Conservation (phyloP, 2,888 invertebrate genomes). For the Drosophila mimetica region DNA sequence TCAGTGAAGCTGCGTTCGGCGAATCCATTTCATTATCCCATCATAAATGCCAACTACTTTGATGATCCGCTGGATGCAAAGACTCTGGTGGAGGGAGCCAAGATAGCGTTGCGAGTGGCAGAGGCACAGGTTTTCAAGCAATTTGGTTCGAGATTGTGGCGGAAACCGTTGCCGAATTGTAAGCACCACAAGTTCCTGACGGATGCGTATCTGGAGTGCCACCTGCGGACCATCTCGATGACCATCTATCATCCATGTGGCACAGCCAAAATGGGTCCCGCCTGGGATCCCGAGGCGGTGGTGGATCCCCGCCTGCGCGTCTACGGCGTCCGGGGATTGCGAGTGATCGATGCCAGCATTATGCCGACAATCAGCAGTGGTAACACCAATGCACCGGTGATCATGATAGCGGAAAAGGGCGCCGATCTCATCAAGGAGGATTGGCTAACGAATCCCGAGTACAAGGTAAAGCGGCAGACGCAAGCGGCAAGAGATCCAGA, state of each 20-base stretch:
- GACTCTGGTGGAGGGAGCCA: conserved; percentile 93
- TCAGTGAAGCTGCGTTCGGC: conserved; percentile 90
- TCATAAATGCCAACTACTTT: conserved; percentile 97
- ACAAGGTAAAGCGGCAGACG: conserved; percentile 68
- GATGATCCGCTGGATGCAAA: conserved; percentile 91
- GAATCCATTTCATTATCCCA: conserved; percentile 94
- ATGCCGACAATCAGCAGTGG: conserved; percentile 96
- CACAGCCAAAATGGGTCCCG: conserved; percentile 94
- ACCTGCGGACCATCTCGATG: conserved; percentile 93
- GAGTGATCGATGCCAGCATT: conserved; percentile 94
- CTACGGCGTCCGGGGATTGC: conserved; percentile 90
- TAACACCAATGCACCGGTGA: conserved; percentile 95
- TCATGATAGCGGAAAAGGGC: conserved; percentile 96
- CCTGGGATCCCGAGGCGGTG: conserved; percentile 91
- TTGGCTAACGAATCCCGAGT: conserved; percentile 87
- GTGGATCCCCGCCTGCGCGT: conserved; percentile 92
- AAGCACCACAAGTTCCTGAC: conserved; percentile 89
- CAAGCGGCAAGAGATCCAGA: conserved; percentile 28
- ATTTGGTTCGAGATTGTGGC: conserved; percentile 91
- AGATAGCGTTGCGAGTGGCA: conserved; percentile 89
- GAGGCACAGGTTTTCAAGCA: conserved; percentile 91
- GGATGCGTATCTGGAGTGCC: conserved; percentile 94
- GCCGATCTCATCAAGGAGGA: conserved; percentile 94
- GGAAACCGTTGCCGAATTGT: conserved; percentile 91
- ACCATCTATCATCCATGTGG: conserved; percentile 96